Conservation (phyloP, 2,797 vertebrate genomes). For the Trichosurus vulpecula region DNA sequence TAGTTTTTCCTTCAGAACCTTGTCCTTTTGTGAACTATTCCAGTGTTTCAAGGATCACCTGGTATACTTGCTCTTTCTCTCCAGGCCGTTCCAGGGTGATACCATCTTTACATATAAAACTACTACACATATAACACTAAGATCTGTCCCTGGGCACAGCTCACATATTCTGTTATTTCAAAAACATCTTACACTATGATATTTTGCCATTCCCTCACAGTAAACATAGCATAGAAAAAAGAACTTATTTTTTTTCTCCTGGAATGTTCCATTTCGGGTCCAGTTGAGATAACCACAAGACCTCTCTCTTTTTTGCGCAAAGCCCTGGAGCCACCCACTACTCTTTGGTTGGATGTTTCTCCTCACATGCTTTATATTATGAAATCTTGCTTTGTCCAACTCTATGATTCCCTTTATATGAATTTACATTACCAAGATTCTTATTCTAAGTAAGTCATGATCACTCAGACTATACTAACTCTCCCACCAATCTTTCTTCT, state of each 20-base stretch:
- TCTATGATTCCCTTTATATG: conserved; percentile 35
- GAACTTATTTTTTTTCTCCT: conserved; percentile 22
- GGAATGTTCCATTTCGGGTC: conserved; percentile 13
- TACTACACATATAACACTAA: not conserved
- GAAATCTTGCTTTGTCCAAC: conserved; percentile 31
- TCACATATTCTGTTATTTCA: not conserved
- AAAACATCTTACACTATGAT: not conserved
- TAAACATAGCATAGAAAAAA: not conserved
- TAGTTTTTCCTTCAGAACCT: not conserved
- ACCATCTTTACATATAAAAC: not conserved
- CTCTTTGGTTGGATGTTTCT: not conserved
- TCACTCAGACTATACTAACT: not conserved
- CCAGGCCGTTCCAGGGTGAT: not conserved
- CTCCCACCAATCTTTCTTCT: not conserved
- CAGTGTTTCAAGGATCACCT: not conserved
- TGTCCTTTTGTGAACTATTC: not conserved
- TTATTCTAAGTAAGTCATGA: not conserved
- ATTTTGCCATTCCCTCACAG: not conserved
- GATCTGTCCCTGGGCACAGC: not conserved
- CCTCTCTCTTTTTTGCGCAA: not conserved
- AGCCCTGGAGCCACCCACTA: not conserved
- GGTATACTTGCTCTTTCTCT: not conserved
- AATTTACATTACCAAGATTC: conserved; percentile 3
- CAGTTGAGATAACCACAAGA: not conserved
- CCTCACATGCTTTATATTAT: not conserved